Conservation (phyloP, 2,113 vertebrate genomes). For the Chitala chitala region DNA sequence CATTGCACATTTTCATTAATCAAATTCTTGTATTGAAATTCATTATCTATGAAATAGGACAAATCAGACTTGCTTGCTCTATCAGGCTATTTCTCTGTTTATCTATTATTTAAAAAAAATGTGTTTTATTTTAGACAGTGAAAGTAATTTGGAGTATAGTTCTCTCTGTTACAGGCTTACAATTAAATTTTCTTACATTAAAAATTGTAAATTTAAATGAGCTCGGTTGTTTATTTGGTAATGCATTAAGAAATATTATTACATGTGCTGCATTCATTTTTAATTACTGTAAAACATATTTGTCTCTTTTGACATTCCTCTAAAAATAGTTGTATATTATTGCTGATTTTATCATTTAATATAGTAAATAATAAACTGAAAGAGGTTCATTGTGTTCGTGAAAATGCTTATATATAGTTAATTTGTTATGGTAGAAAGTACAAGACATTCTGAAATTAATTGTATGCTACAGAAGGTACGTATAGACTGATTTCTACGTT, state of each 20-base stretch:
- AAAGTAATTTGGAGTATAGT: not conserved
- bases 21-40: not conserved
- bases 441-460: too few species aligned
- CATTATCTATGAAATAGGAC: not conserved
- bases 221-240: too few species aligned
- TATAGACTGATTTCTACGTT: too few species aligned
- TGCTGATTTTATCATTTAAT: slow-evolving; percentile 61
- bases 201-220: too few species aligned
- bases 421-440: slow-evolving; percentile 34
- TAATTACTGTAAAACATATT: not conserved
- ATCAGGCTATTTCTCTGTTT: not conserved
- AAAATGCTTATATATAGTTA: slow-evolving; percentile 35
- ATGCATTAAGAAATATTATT: slow-evolving; percentile 5
- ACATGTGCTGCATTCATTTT: too few species aligned
- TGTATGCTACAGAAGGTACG: too few species aligned
- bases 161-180: too few species aligned
- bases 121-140: not conserved
- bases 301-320: slow-evolving; percentile 29
- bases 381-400: slow-evolving; percentile 26
- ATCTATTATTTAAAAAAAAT: not conserved
- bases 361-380: slow-evolving; percentile 38
- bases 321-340: slow-evolving; percentile 40
- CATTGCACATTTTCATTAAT: not conserved
- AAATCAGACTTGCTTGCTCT: not conserved
- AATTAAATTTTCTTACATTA: too few species aligned